Evolutionary conservation across 2,797 vertebrate genomes (phyloP).

Genomic region (Cossypha niveicapilla): DNA sequence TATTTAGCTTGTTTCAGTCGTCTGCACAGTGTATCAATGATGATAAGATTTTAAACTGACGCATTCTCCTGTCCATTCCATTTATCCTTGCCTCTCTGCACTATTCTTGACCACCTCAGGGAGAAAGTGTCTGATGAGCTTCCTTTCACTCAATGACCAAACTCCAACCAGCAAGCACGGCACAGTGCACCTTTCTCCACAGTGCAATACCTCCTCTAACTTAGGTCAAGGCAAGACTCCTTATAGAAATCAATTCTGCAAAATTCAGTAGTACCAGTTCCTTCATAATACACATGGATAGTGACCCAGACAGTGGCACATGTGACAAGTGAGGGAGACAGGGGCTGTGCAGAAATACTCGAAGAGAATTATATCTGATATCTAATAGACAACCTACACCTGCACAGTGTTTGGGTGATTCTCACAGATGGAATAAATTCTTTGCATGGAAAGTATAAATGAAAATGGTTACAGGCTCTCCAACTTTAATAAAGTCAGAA

Average conservation of each 20-base stretch:
- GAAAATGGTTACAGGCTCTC: neutral
- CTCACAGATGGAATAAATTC: neutral
- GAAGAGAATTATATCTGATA: neutral
- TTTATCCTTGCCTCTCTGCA: neutral
- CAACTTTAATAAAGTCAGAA: neutral
- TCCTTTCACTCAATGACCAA: neutral
- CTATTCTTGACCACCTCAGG: neutral
- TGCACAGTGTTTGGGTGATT: neutral
- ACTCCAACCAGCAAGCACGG: neutral
- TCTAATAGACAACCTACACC: neutral
- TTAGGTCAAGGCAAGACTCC: neutral
- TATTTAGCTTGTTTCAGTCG: neutral
- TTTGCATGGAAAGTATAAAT: neutral
- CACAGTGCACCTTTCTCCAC: neutral
- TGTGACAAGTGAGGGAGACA: neutral
- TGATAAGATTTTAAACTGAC: neutral
- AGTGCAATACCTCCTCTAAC: too few relatives aligned
- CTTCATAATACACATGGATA: neutral
- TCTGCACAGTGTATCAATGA: neutral
- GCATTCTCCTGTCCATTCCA: neutral
- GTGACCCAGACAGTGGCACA: neutral
- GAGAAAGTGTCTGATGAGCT: neutral
- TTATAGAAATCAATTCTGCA: neutral
- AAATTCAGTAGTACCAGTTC: neutral
- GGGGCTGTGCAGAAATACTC: neutral